Evolutionary conservation across 2,113 vertebrate genomes (phyloP), one percentile per base, ranked within the genome.

Genomic region (Ailurus styani): DNA sequence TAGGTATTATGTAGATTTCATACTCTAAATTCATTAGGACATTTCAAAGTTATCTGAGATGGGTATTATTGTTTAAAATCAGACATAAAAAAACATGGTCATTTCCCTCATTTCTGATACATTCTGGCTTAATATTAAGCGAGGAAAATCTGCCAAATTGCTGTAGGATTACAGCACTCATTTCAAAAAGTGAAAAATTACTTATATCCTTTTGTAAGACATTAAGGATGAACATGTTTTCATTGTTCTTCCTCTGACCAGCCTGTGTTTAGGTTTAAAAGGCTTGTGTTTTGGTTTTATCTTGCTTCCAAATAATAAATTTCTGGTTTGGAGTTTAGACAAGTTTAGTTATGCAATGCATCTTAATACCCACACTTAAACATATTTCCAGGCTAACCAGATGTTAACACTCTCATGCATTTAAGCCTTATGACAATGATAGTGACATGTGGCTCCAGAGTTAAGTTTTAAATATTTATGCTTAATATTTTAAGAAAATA

Each of bases 381-480:
- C 70, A 75, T 50, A 81, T 87, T 93, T 93, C 40, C 82, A 91
- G 70, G 27, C 79, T 90, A 81, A 93, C 68, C 96, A 97, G 97
- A 94, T 98, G 97, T 97, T 95, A 66, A 82, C 66, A 87, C 72
- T 97, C 90, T 95, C 10, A 6, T 1, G 20, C 85, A 75, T 95
- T 97, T 97, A 96, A 87, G 89, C 83, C n/a, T 93, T 91, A 34
- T 90, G 90, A 97, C 96, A 96, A 54, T 82, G 81, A 45, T 37
- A 91, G 78, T 68, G 25, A 95, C 93, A 40, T 77, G 45, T 55
- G 27, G 55, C 27, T 92, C 64, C 90, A 95, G 42, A 60, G 50
- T 85, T 84, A 72, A 70, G 34, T 87, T 97, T 97, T 93, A 98
- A 98, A 96, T 96, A 97, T 97, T 97, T 96, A 96, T 94, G n/a